Percentiles rank a stretch among this genome's conserved stretches.
Evolutionary conservation across 2,113 vertebrate genomes (phyloP).

Genomic region (Solenodon paradoxus): DNA sequence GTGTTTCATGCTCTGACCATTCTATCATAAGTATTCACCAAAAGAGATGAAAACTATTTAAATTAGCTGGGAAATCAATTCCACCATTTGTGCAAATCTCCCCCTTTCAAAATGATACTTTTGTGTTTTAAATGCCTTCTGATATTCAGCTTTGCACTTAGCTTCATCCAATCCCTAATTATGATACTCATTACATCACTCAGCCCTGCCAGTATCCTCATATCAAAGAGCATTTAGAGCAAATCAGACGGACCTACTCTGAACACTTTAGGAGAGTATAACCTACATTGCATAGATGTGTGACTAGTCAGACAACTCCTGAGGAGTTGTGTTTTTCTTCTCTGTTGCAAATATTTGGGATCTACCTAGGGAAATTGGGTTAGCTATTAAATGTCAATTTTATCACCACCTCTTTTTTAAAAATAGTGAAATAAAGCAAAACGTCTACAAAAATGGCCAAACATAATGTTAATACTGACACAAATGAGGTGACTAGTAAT

Average conservation of each 20-base stretch:
- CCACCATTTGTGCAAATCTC: no score
- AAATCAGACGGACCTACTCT: neutral
- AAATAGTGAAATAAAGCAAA: neutral
- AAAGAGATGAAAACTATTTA: slow-evolving; percentile 23
- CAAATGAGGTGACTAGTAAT: neutral
- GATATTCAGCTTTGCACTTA: neutral
- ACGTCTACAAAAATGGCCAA: neutral
- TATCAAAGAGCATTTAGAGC: neutral
- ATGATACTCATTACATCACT: neutral
- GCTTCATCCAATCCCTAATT: slow-evolving; percentile 28
- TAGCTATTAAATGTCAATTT: neutral
- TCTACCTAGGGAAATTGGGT: neutral
- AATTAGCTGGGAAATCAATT: neutral
- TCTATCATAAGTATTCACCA: neutral
- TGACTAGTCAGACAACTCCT: neutral
- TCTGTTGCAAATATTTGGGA: neutral
- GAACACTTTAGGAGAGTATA: neutral
- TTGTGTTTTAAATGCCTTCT: slow-evolving; percentile 27
- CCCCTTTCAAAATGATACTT: no score
- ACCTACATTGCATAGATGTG: neutral
- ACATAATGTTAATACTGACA: neutral
- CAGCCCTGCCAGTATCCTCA: neutral
- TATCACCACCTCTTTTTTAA: neutral
- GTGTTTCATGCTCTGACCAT: neutral
- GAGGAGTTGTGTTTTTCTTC: neutral